These are phyloP conservation scores for Misgurnus anguillicaudatus DNA, from an alignment of 2,113 vertebrate genomes.

Conservation along the genomic window DNA sequence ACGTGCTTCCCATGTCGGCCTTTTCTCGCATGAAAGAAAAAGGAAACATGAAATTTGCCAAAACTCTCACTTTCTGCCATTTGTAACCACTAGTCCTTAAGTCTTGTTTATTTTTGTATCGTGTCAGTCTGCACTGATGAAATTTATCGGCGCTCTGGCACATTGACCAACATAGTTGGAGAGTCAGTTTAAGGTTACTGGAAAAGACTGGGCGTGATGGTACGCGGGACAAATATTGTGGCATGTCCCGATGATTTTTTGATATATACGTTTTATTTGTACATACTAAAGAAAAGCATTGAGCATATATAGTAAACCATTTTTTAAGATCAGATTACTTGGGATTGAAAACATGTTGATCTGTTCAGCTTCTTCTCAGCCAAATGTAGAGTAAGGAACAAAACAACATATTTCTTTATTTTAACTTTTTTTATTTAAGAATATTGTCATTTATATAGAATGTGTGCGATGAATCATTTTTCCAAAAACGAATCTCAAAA, in stretches of 20 bases:
- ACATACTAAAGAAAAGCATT: slow-evolving; percentile 62
- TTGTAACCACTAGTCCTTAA: slow-evolving; percentile 78
- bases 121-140: slow-evolving; percentile 70
- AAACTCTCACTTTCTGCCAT: slow-evolving; percentile 75
- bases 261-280: slow-evolving; percentile 65
- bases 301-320: slow-evolving; percentile 58
- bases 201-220: slow-evolving; percentile 34
- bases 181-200: slow-evolving; percentile 65
- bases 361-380: slow-evolving; percentile 49
- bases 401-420: slow-evolving; percentile 60
- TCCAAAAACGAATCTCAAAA: slow-evolving; percentile 45
- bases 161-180: slow-evolving; percentile 50
- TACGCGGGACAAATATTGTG: slow-evolving; percentile 47
- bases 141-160: slow-evolving; percentile 60
- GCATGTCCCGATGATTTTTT: slow-evolving; percentile 54
- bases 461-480: slow-evolving; percentile 19
- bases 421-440: slow-evolving; percentile 67
- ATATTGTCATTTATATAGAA: slow-evolving; percentile 51
- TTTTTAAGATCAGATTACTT: slow-evolving; percentile 54
- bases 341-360: slow-evolving; percentile 38
- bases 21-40: slow-evolving; percentile 58
- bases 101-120: slow-evolving; percentile 71
- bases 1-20: slow-evolving; percentile 51
- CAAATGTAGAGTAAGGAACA: slow-evolving; percentile 50
- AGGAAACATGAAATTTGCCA: slow-evolving; percentile 64